phyloP scores from a whole-genome alignment of 2,888 invertebrate genomes.

The Diadegma fenestrale region DNA sequence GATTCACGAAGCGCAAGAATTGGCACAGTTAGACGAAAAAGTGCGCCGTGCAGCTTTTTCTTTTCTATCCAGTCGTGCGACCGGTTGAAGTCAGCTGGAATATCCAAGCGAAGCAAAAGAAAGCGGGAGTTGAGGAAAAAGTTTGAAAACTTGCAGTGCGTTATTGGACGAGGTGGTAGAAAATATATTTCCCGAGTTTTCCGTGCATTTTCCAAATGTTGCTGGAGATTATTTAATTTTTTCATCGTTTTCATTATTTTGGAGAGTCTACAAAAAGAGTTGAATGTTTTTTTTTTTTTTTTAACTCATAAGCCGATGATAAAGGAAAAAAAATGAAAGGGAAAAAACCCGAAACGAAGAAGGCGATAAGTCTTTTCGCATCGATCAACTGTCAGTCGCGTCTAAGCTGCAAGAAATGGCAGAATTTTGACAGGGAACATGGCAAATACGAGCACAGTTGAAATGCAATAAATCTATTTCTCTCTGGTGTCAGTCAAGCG shows the following conservation, averaged over 20 bases:
- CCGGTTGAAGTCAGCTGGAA: conserved; percentile 49
- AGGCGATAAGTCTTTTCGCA: neutral
- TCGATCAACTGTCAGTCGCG: conserved; percentile 24
- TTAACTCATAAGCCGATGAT: no score
- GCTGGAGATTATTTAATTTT: neutral
- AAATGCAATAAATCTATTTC: conserved; percentile 42
- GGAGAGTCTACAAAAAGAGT: neutral
- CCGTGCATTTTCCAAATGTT: neutral
- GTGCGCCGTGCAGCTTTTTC: conserved; percentile 8
- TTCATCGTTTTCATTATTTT: neutral
- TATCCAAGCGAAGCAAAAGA: conserved; percentile 22
- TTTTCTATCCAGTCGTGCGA: conserved; percentile 16
- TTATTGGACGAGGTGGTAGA: neutral
- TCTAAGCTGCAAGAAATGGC: conserved; percentile 22
- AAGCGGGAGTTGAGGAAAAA: neutral
- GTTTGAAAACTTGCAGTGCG: neutral
- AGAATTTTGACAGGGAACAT: conserved; percentile 8
- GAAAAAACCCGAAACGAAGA: neutral
- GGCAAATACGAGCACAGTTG: conserved; percentile 25
- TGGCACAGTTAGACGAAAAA: conserved; percentile 72
- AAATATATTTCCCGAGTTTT: neutral
- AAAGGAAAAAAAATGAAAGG: neutral
- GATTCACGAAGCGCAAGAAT: conserved; percentile 78
- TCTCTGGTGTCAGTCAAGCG: neutral
- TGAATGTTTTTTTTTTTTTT: no score